Base-by-base conservation (phyloP, 35 echinoderm and acorn worm species). In the Heliocidaris erythrogramma region DNA sequence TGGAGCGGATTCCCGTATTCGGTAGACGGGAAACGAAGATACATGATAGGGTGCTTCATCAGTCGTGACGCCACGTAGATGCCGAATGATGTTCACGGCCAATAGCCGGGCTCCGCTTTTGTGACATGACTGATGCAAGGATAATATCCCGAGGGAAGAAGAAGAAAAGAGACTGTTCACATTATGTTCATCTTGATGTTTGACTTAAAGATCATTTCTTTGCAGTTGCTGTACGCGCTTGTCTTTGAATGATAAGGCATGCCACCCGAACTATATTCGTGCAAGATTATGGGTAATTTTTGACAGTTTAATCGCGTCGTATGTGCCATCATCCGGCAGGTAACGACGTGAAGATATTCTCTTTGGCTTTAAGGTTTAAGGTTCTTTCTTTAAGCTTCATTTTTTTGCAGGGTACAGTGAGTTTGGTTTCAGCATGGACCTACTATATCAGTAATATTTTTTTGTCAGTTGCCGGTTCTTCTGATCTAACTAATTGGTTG, bases 171-270 rank as follows among this genome's bases (percentile, higher is more conserved):
- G 10, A 48, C 30, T 18, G 47, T 88, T 48, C 1, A 35, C 9
- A 8, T 31, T 88, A 14, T 35, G 27, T 88, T 88, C 47, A 18
- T 35, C 12, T 9, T 88, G 30, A 35, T 88, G 9, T 13, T 31
- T 9, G 47, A 21, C 31, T 35, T 88, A 24, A 32, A n/a, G 7
- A 48, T 88, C 29, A 35, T 31, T 11, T 18, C 86, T 88, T 35
- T 48, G 61, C 11, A 11, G 24, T 71, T 24, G 86, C 9, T 88
- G 30, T 88, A 48, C 18, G 5, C 47, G 30, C 86, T 88, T 88
- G 31, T 88, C 86, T 48, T 88, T 88, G 47, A 88, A 88, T 13
- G 86, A 88, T 88, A 88, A 31, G 86, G 86, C 86, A 21, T 88
- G 31, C 30, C 30, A 48, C 31, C 9, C 30, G 86, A 88, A 24